These are phyloP conservation scores for Drosophila demipolita DNA, from an alignment of 2,888 invertebrate species.

Conservation along the genomic window DNA sequence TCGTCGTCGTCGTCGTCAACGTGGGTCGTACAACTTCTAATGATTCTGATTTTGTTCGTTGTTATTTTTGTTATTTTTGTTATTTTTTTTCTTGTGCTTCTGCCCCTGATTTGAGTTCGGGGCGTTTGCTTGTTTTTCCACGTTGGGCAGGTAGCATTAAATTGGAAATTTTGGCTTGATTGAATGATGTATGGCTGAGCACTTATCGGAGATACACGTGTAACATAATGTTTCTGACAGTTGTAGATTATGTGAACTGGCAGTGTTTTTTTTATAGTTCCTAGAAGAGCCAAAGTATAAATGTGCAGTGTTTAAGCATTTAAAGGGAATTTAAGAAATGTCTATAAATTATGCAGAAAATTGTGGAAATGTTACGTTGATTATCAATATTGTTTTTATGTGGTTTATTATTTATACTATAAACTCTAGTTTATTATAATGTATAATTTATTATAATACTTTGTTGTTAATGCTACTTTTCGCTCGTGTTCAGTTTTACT, in stretches of 20 bases:
- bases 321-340: slow-evolving; percentile 1
- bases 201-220: slow-evolving; percentile 59
- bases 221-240: slow-evolving; percentile 56
- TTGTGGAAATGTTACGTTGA: neutral
- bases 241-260: slow-evolving; percentile 45
- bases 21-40: slow-evolving; percentile 51
- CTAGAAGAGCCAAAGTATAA: slow-evolving; percentile 23
- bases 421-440: no score
- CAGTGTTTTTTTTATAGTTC: slow-evolving; percentile 20
- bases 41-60: slow-evolving; percentile 44
- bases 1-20: slow-evolving; percentile 40
- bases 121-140: slow-evolving; percentile 9
- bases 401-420: no score
- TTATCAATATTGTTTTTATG: neutral
- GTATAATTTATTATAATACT: no score
- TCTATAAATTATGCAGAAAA: neutral
- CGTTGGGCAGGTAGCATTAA: slow-evolving; percentile 57
- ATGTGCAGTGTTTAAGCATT: neutral
- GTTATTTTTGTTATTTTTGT: neutral
- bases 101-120: slow-evolving; percentile 5
- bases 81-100: neutral
- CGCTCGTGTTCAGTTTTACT: neutral
- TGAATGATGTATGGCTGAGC: slow-evolving; percentile 55
- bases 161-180: slow-evolving; percentile 44
- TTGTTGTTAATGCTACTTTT: neutral